Evolutionary conservation across 2,797 vertebrate genomes (phyloP), one percentile per base, ranked within the genome.

Genomic region (Sitta carolinensis): DNA sequence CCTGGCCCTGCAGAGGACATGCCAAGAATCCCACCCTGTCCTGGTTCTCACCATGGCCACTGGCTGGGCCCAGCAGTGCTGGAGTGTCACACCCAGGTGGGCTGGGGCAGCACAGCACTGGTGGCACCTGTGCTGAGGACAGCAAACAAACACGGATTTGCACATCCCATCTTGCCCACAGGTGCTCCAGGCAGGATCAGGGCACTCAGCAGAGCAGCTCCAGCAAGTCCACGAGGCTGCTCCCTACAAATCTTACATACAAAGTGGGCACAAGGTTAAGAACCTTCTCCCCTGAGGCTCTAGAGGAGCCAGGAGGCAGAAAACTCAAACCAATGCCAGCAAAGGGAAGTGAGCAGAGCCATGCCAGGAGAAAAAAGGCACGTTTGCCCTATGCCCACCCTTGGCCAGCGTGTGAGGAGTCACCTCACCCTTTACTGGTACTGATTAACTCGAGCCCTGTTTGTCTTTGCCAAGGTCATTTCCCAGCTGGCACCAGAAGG

Each of bases 371-470:
- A 88, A 93, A 83, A 76, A 80, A 55, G 48, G 34, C 66, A 20
- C 14, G 0, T 29, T 21, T 86, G 84, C 77, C 40, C 94, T 77
- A 18, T 81, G 93, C 69, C 87, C 83, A 32, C 9, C 4, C 40
- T 25, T 2, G 0, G 10, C 64, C 5, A 21, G 17, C 1, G 36
- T 17, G 18, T 3, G 29, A 85, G 68, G 27, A 92, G 80, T 40
- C 82, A 54, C 76, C 12, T 16, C 4, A 0, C 20, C 55, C 52
- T 83, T 38, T 5, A 9, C 7, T 5, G 62, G 50, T 72, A 93
- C 89, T 95, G 7, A 96, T 95, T 94, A 95, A 95, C 94, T 38
- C 1, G 0, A 73, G 75, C 2, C 58, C 70, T 91, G 51, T 51
- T 96, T 84, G 68, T 22, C 59, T 57, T 72, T 29, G 10, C 75